phyloP scores from a whole-genome alignment of 2,113 vertebrate genomes.

The Tapirus terrestris region DNA sequence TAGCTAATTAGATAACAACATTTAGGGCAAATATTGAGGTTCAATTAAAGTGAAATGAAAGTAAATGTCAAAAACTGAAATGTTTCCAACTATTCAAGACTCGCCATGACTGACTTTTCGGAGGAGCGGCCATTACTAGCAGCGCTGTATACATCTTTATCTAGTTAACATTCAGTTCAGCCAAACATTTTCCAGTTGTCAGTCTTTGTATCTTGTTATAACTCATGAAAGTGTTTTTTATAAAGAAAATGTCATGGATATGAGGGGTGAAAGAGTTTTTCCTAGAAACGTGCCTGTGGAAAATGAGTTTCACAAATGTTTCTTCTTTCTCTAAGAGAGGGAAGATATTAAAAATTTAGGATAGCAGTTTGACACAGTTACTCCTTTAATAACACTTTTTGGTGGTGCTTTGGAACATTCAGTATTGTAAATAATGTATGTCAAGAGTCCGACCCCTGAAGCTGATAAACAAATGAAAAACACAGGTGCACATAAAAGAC shows the following conservation, averaged over 20 bases:
- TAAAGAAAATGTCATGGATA: background rate
- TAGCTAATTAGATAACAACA: background rate
- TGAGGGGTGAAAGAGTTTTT: background rate
- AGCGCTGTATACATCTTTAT: background rate
- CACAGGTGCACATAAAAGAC: background rate
- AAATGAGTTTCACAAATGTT: slow-evolving; percentile 8
- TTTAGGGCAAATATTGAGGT: background rate
- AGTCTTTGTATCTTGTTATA: background rate
- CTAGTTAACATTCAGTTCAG: background rate
- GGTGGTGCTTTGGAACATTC: background rate
- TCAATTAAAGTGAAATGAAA: background rate
- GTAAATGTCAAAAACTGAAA: background rate
- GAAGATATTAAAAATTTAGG: slow-evolving; percentile 17
- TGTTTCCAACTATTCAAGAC: background rate
- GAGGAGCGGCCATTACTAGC: background rate
- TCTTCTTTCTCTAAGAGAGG: slow-evolving; percentile 50
- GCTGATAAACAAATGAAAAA: slow-evolving; percentile 33
- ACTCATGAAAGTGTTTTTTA: background rate
- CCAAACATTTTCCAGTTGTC: background rate
- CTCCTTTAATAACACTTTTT: background rate
- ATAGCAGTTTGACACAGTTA: background rate
- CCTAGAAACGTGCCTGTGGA: background rate
- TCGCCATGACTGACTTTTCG: background rate
- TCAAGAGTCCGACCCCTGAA: background rate
- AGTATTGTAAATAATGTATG: background rate